Evolutionary conservation across 1,140 invertebrate genomes (phyloP).

Genomic region (Eciton burchellii): DNA sequence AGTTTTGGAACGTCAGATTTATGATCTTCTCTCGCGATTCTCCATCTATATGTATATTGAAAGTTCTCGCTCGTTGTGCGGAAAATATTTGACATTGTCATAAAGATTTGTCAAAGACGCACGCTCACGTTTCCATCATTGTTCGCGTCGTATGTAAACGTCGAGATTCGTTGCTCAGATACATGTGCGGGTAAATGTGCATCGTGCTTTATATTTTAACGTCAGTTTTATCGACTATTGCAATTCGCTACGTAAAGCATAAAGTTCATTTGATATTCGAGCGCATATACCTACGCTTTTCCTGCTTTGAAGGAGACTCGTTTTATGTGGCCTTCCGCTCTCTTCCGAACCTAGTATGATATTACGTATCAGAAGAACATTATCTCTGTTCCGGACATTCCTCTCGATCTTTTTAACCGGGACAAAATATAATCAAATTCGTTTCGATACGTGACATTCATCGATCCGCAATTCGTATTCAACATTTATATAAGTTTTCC

Average conservation of each 20-base stretch:
- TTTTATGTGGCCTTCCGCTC: slow-evolving; percentile 3
- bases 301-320: neutral
- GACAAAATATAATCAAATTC: neutral
- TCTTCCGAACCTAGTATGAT: neutral
- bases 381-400: neutral
- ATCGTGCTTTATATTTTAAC: slow-evolving; percentile 27
- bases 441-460: neutral
- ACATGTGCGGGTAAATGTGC: neutral
- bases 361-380: neutral
- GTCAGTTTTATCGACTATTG: neutral
- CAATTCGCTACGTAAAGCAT: neutral
- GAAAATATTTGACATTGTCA: no score
- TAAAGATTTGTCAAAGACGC: neutral
- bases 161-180: neutral
- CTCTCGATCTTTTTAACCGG: neutral
- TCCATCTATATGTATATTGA: no score
- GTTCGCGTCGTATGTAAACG: neutral
- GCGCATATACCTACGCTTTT: neutral
- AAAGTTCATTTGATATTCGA: slow-evolving; percentile 30
- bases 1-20: no score
- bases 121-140: neutral
- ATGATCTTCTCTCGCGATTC: no score
- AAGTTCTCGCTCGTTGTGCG: no score
- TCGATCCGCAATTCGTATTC: neutral
- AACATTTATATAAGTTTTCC: neutral